Evolutionary conservation across 2,888 invertebrate species (phyloP), one percentile per base, ranked within the genome.

Genomic region (Neoaliturus tenellus): DNA sequence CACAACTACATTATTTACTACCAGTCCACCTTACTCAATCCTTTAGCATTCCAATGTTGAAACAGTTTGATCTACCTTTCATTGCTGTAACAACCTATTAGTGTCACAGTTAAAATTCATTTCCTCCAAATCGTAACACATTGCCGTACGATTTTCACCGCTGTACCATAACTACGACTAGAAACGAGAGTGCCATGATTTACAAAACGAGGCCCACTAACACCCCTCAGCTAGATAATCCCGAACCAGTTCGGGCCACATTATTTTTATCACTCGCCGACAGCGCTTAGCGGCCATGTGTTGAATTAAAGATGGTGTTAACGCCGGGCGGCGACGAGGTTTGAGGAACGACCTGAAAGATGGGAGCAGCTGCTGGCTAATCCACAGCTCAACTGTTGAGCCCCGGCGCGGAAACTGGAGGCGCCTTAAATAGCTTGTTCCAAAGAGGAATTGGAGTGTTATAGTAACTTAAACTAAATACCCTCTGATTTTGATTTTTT

Each of bases 221-320:
- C 28, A 2, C 55, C 55, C 17, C 62, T 28, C 31, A 28, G 14
- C 62, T 14, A 14, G 62, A 62, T 62, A 62, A 62, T 62, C 62
- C 62, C 31, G 28, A 31, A 62, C 62, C 62, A 62, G 62, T 62
- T 62, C 17, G 62, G 28, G 62, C 62, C 31, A 62, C 62, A 62
- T 62, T 62, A 62, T 62, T 62, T 62, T 62, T 62, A 62, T 62
- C 62, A 62, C 62, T 28, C 62, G 55, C 23, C 55, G 62, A 62
- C 62, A 62, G 62, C 62, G 12, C 23, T 25, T 31, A 62, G 62
- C 62, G 12, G 55, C 55, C 62, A 62, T 62, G 62, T 62, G 62
- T 62, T 62, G 62, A 62, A 62, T 62, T 62, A 62, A 62, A 62
- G 62, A 62, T 62, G 62, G 62, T 62, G 28, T 62, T 62, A 62